These are phyloP conservation scores for Cancer borealis DNA, from an alignment of 2,888 invertebrate species.

Conservation along the genomic window DNA sequence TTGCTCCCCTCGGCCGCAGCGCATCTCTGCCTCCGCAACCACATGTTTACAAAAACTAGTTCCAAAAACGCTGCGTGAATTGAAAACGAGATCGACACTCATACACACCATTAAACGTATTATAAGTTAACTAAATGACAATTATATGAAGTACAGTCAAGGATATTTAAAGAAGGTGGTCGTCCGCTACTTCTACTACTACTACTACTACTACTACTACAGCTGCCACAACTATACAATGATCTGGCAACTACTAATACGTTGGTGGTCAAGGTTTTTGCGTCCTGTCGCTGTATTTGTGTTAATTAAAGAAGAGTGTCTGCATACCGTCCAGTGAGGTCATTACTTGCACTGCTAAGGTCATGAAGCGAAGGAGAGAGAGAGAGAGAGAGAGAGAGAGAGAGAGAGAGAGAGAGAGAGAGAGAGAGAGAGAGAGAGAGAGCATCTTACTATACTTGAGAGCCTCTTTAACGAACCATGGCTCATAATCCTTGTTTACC, in stretches of 20 bases:
- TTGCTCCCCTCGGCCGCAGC: conserved; percentile 52
- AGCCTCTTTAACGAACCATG: neutral
- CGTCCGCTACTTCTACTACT: neutral
- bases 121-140: neutral
- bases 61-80: neutral
- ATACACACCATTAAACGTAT: neutral
- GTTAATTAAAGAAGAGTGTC: neutral
- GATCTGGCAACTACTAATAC: neutral
- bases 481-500: neutral
- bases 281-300: neutral
- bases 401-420: conserved; percentile 45
- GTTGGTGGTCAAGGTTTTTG: neutral
- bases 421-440: conserved; percentile 50
- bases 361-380: neutral
- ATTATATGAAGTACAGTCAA: neutral
- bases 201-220: neutral
- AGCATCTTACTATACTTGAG: neutral
- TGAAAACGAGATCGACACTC: neutral
- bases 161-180: neutral
- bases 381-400: conserved; percentile 50
- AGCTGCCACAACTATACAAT: neutral
- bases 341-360: neutral
- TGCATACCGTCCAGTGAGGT: neutral
- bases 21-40: neutral
- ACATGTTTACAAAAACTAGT: conserved; percentile 41